Base-by-base conservation (phyloP, 2,113 vertebrate species). In the Fregata magnificens region DNA sequence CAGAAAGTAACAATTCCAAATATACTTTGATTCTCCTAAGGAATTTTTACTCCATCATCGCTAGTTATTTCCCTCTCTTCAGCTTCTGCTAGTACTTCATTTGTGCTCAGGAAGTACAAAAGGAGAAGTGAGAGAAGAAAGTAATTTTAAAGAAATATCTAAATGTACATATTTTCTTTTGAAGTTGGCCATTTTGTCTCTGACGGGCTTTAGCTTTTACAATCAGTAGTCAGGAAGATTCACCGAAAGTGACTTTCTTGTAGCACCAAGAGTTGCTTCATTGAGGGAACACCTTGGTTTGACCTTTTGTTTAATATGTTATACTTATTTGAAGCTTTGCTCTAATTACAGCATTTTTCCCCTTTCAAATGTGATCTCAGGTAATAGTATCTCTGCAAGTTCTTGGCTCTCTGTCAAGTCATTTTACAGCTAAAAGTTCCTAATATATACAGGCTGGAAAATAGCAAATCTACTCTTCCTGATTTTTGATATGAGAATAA, bases 301-400 rank as follows among this genome's bases (percentile, higher is more conserved):
- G 56, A 92, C 84, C 82, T 97, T 95, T 93, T 82, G 26, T 88
- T 97, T 91, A 45, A 52, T 80, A n/a, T 44, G 45, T 19, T 90
- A 47, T 66, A 86, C 72, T 95, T 95, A 92, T 50, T 90, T 84
- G 56, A 83, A 96, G 15, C 45, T 91, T 86, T 90, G 20, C 52
- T 95, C 32, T 77, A 92, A 94, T 94, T 95, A 77, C 62, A 80
- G 13, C 53, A 59, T 72, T 95, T 96, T 96, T 21, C 29, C 47
- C 18, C 50, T 93, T 95, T 95, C 55, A 87, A 55, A 90, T 86
- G 31, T 84, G 52, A 88, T 90, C 49, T 78, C 71, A 90, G 56
- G 42, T 86, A 95, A 81, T 28, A 82, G 32, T 56, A 86, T 59
- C 42, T 93, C 76, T 80, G 65, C n/a, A 92, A 97, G 62, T 82